These are phyloP conservation scores for Tapera naevia DNA, from an alignment of 2,797 vertebrate genomes.

Conservation along the genomic window DNA sequence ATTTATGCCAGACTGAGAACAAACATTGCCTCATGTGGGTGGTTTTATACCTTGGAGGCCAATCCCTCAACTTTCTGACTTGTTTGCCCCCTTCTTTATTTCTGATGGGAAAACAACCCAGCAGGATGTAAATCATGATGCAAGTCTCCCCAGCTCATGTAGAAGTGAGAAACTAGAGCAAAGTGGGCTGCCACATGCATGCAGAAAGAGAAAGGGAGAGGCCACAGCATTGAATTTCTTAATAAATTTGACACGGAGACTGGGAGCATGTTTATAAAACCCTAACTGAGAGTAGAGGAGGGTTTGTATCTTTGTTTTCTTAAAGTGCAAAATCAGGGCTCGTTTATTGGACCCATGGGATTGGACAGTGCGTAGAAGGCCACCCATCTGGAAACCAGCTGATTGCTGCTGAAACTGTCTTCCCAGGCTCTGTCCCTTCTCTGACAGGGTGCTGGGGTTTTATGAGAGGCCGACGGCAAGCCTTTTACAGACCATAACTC, in stretches of 20 bases:
- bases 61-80: conserved; percentile 68
- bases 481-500: conserved; percentile 85
- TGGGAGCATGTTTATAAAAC: conserved; percentile 68
- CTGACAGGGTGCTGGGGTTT: conserved; percentile 77
- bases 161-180: conserved; percentile 45
- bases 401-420: conserved; percentile 69
- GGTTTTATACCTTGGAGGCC: conserved; percentile 72
- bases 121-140: conserved; percentile 76
- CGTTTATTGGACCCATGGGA: conserved; percentile 61
- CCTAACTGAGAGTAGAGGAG: conserved; percentile 24
- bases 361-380: conserved; percentile 60
- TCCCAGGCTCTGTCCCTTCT: conserved; percentile 47
- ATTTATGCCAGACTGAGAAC: conserved; percentile 70
- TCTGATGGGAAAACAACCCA: conserved; percentile 75
- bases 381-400: conserved; percentile 91
- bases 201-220: not conserved
- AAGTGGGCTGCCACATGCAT: not conserved
- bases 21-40: conserved; percentile 76
- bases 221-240: conserved; percentile 45
- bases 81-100: conserved; percentile 70
- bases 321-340: conserved; percentile 59
- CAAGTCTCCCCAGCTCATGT: not conserved
- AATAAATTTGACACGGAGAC: conserved; percentile 70
- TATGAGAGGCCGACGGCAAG: conserved; percentile 82
- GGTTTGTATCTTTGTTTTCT: conserved; percentile 57